Percentiles rank a stretch among this genome's conserved stretches.
Conservation (phyloP, 2,113 vertebrate genomes). For the Seriola aureovittata region DNA sequence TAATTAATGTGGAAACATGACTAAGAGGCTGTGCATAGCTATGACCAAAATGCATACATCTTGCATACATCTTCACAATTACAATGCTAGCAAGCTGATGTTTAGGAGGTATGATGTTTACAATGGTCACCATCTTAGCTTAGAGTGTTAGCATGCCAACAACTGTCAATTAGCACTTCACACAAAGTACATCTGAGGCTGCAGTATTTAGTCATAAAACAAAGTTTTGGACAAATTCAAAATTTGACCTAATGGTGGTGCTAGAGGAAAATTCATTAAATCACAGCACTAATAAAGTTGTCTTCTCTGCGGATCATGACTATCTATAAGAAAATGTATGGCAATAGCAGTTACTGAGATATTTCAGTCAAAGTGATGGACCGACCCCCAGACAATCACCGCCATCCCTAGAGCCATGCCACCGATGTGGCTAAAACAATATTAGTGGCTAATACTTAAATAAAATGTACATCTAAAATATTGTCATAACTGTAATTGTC, state of each 20-base stretch:
- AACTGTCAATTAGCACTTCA: neutral
- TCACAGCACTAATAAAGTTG: neutral
- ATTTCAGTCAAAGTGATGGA: neutral
- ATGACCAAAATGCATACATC: neutral
- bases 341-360: neutral
- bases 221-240: too few species aligned
- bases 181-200: neutral
- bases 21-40: neutral
- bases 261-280: neutral
- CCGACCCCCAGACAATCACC: neutral
- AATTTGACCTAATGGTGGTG: neutral
- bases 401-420: neutral
- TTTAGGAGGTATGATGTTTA: too few species aligned
- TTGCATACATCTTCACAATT: too few species aligned
- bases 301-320: neutral
- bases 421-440: neutral
- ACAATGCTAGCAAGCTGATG: too few species aligned
- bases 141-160: neutral
- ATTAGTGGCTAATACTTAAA: neutral
- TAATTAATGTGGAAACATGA: neutral
- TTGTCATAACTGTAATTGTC: neutral
- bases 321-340: neutral
- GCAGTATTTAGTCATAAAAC: too few species aligned
- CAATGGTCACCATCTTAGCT: neutral
- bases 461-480: constrained; percentile 12